These are phyloP conservation scores for Acrobeloides nanus DNA, from an alignment of 2,888 invertebrate genomes.

Conservation along the genomic window DNA sequence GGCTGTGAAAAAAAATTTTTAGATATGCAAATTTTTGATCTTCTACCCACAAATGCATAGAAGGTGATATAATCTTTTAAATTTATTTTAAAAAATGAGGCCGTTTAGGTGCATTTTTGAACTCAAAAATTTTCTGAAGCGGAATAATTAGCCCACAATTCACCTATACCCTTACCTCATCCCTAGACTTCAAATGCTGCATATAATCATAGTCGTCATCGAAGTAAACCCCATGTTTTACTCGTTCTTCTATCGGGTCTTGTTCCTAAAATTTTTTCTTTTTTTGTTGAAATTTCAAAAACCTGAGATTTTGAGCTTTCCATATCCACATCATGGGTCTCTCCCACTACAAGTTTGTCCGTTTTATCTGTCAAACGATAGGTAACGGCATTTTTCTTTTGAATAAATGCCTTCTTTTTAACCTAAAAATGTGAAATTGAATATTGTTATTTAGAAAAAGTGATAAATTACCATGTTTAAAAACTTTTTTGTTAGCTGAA, in stretches of 20 bases:
- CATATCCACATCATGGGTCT: too few relatives aligned
- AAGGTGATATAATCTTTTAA: too few relatives aligned
- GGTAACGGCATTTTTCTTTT: conserved; percentile 79
- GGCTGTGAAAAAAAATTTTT: conserved; percentile 1
- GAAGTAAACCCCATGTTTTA: conserved; percentile 81
- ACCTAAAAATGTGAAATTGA: conserved; percentile 10
- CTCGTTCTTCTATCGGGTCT: conserved; percentile 58
- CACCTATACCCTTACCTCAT: conserved; percentile 48
- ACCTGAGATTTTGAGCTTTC: too few relatives aligned
- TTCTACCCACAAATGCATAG: too few relatives aligned
- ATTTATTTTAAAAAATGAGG: too few relatives aligned
- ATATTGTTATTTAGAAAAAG: conserved; percentile 4
- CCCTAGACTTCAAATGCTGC: conserved; percentile 71
- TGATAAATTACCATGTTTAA: neutral
- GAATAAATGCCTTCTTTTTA: conserved; percentile 64
- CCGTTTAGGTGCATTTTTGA: too few relatives aligned
- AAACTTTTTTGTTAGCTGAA: too few relatives aligned
- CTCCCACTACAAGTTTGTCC: conserved; percentile 1
- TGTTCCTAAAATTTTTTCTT: too few relatives aligned
- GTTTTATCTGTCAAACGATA: conserved; percentile 66
- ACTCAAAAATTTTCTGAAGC: conserved; percentile 7
- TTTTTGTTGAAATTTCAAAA: too few relatives aligned
- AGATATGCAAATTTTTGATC: neutral
- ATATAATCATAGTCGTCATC: conserved; percentile 92
- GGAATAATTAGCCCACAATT: neutral